These are phyloP conservation scores for Lates japonicus DNA, from an alignment of 2,797 vertebrate species.

Conservation along the genomic window DNA sequence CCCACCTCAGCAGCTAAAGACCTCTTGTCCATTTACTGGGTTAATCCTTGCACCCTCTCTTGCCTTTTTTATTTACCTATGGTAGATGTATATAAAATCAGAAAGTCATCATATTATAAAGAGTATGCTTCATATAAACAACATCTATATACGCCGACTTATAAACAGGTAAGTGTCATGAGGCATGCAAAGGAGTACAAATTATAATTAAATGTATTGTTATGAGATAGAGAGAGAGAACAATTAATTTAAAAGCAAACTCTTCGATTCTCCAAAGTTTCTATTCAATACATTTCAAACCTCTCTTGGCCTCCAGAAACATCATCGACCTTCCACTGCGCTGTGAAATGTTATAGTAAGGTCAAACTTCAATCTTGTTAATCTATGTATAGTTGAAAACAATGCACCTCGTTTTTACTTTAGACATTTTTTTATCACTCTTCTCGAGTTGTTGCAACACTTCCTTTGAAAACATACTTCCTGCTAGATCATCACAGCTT, in stretches of 20 bases:
- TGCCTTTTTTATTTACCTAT: neutral
- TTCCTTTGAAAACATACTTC: slow-evolving; percentile 83
- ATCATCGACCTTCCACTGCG: slow-evolving; percentile 2
- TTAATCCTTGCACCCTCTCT: slow-evolving; percentile 18
- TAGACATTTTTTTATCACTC: slow-evolving; percentile 46
- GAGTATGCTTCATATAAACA: slow-evolving; percentile 17
- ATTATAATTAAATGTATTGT: slow-evolving; percentile 23
- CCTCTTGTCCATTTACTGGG: slow-evolving; percentile 25
- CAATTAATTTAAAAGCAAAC: neutral
- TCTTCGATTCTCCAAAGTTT: neutral
- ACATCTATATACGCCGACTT: slow-evolving; percentile 63
- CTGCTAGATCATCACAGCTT: slow-evolving; percentile 73
- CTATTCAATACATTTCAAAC: slow-evolving; percentile 6
- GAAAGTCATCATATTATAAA: neutral
- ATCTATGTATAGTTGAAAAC: slow-evolving; percentile 40
- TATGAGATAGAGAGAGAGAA: slow-evolving; percentile 47
- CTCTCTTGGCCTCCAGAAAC: neutral
- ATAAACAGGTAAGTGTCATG: slow-evolving; percentile 47
- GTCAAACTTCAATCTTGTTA: slow-evolving; percentile 44
- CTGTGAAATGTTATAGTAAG: slow-evolving; percentile 20
- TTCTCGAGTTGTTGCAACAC: slow-evolving; percentile 67
- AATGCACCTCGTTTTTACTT: slow-evolving; percentile 56
- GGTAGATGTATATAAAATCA: slow-evolving; percentile 5
- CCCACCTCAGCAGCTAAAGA: no score
- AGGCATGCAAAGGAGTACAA: slow-evolving; percentile 35